Evolutionary conservation across 2,888 invertebrate genomes (phyloP), one percentile per base, ranked within the genome.

Genomic region (Cataglyphis livida): DNA sequence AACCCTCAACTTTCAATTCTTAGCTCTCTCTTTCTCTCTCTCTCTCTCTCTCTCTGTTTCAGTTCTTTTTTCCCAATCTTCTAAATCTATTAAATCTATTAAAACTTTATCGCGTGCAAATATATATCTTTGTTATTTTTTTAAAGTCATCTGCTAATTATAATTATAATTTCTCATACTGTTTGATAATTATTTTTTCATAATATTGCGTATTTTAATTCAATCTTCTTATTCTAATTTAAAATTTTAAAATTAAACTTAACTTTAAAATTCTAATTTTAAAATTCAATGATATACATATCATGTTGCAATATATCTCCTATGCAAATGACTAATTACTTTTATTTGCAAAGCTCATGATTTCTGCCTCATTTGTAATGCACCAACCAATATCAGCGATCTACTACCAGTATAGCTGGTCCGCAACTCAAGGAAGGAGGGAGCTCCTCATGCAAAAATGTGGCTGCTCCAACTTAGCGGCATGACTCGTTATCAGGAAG

Each of bases 401-500:
- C 21, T 35, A 44, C 32, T 71, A 44, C 32, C 41, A 78, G 32
- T n/a, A 28, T 41, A 68, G 12, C 44, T 79, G 66, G 15, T 76
- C 44, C 73, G 73, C 57, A 44, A 62, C n/a, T 71, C 59, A 12
- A 41, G 25, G 25, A 68, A 68, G 35, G 21, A 78, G 59, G 41
- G 38, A 28, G 32, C 54, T 18, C 44, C 48, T 61, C 75, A 71
- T 64, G 62, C 64, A 68, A 68, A 86, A 88, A 79, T 75, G 78
- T 83, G 74, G 74, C 81, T 32, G 88, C 79, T 71, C 75, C 73
- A 86, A 84, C 83, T 86, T 84, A 81, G 85, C 85, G 89, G 82
- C 87, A 88, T 87, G 85, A 83, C 92, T 93, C 82, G 92, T 94
- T 94, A 94, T 93, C 93, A 87, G 87, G 89, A 84, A 92, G 90